These are phyloP conservation scores for Chanos chanos DNA, from an alignment of 2,797 vertebrate genomes.

Conservation along the genomic window DNA sequence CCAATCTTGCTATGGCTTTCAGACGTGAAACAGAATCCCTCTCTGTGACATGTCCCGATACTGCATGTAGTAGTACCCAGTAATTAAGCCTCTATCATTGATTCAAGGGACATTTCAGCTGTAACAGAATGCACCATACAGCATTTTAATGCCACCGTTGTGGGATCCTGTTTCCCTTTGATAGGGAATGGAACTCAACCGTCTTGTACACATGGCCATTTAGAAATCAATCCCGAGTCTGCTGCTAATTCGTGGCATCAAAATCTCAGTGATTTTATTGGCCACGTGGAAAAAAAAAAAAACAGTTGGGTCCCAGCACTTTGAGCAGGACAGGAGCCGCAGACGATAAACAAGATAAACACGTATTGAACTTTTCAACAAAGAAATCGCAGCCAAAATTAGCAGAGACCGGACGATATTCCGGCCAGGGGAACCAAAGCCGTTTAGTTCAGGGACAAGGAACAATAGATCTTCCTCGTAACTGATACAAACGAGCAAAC, in stretches of 20 bases:
- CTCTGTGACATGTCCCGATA: constrained; percentile 30
- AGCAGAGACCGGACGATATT: neutral
- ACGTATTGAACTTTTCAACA: constrained; percentile 14
- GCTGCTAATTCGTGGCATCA: constrained; percentile 72
- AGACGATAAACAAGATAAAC: constrained; percentile 29
- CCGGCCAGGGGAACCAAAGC: neutral
- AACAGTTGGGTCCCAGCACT: constrained; percentile 49
- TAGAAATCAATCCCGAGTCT: constrained; percentile 74
- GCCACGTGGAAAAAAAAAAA: constrained; percentile 63
- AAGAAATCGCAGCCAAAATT: constrained; percentile 11
- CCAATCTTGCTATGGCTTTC: constrained; percentile 58
- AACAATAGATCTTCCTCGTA: constrained; percentile 34
- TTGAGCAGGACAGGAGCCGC: constrained; percentile 1
- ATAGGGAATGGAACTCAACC: constrained; percentile 64
- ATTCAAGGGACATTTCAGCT: constrained; percentile 60
- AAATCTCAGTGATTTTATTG: constrained; percentile 70
- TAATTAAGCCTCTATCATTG: constrained; percentile 73
- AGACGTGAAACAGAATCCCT: constrained; percentile 56
- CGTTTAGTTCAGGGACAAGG: neutral
- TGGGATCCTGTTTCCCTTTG: constrained; percentile 60
- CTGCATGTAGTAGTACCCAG: constrained; percentile 55
- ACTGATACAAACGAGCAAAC: constrained; percentile 58
- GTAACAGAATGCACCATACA: constrained; percentile 60
- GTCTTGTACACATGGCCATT: constrained; percentile 67
- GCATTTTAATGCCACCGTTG: constrained; percentile 53